Evolutionary conservation across 2,888 invertebrate genomes (phyloP).

Genomic region (Eumacrocentrus americanus): DNA sequence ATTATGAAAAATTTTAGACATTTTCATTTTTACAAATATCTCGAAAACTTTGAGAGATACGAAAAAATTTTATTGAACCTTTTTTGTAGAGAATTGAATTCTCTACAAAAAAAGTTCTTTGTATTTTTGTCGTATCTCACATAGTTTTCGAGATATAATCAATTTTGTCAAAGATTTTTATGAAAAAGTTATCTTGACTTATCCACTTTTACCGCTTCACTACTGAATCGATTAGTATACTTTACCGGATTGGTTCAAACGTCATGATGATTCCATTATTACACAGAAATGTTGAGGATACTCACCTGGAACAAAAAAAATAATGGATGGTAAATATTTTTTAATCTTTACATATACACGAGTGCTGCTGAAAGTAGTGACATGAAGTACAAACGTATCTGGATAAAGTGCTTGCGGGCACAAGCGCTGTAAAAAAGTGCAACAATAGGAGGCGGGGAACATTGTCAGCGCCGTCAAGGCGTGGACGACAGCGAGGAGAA

Average conservation of each 20-base stretch:
- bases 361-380: neutral
- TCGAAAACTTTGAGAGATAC: neutral
- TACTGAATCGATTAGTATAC: neutral
- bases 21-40: neutral
- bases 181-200: neutral
- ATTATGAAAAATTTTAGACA: neutral
- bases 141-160: neutral
- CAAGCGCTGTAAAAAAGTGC: too few relatives aligned
- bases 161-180: neutral
- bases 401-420: too few relatives aligned
- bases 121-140: neutral
- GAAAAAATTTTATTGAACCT: neutral
- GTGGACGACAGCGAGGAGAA: conserved; percentile 12
- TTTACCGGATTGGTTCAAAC: neutral
- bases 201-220: neutral
- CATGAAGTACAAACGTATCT: neutral
- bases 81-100: neutral
- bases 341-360: too few relatives aligned
- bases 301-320: conserved; percentile 22
- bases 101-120: neutral
- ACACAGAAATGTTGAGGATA: neutral
- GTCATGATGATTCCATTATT: neutral
- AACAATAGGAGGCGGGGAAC: conserved; percentile 19
- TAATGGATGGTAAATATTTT: neutral
- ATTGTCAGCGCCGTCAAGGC: conserved; percentile 15